Percentiles rank a stretch among this genome's conserved stretches.
phyloP scores from a whole-genome alignment of 2,113 vertebrate genomes.

The Xiphophorus couchianus region DNA sequence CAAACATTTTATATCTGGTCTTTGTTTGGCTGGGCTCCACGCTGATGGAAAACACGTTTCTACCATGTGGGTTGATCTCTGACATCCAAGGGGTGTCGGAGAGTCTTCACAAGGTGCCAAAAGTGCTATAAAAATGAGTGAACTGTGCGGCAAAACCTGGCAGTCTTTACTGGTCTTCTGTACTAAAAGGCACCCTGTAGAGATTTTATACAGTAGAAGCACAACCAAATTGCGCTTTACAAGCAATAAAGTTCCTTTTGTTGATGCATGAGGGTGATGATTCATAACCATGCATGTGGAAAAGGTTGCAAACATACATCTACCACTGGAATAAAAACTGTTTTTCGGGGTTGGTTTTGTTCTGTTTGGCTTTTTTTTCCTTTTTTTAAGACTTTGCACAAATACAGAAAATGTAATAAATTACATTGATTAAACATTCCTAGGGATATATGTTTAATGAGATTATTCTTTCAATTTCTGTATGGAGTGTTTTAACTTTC shows the following conservation, averaged over 20 bases:
- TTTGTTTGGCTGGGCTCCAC: background rate
- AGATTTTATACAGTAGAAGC: background rate
- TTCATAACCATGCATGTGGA: background rate
- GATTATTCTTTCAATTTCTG: background rate
- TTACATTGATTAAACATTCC: no score
- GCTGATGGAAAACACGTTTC: background rate
- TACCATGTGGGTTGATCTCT: background rate
- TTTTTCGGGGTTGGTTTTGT: background rate
- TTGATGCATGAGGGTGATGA: background rate
- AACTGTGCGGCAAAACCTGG: background rate
- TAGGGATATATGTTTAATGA: no score
- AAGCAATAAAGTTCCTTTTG: background rate
- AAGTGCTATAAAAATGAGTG: background rate
- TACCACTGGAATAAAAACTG: background rate
- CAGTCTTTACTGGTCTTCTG: background rate
- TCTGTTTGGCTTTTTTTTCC: background rate
- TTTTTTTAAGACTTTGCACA: background rate
- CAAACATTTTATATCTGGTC: conserved; percentile 5
- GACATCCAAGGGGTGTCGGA: background rate
- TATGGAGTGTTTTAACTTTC: background rate
- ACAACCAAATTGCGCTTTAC: background rate
- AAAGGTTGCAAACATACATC: background rate
- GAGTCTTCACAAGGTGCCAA: background rate
- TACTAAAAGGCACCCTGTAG: background rate
- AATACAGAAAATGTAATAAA: no score